Percentiles rank a stretch among this genome's conserved stretches.
Evolutionary conservation across 2,113 vertebrate species (phyloP).

Genomic region (Chaenogobius annularis): DNA sequence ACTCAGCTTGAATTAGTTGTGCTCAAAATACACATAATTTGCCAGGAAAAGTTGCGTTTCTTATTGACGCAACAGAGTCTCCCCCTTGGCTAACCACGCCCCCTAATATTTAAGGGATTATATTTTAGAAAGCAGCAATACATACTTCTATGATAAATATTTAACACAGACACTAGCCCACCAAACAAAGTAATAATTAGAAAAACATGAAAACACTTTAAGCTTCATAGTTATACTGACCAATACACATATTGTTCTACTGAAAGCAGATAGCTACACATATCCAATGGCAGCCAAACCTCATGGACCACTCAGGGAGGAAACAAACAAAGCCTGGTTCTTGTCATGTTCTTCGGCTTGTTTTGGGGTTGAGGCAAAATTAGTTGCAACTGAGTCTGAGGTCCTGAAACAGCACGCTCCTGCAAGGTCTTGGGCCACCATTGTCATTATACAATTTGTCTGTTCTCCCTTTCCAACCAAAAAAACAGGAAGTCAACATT

Average conservation of each 20-base stretch:
- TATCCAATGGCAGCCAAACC: slow-evolving; percentile 58
- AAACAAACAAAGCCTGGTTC: slow-evolving; percentile 65
- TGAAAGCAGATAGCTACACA: slow-evolving; percentile 52
- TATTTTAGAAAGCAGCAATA: too few species aligned
- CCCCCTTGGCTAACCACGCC: too few species aligned
- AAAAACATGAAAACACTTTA: not conserved
- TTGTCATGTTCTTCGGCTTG: slow-evolving; percentile 70
- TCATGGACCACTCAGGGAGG: slow-evolving; percentile 51
- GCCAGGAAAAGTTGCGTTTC: too few species aligned
- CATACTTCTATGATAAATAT: too few species aligned
- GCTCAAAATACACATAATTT: too few species aligned
- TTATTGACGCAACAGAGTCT: too few species aligned
- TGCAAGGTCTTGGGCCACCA: slow-evolving; percentile 58
- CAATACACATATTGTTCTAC: slow-evolving; percentile 17
- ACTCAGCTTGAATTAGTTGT: too few species aligned
- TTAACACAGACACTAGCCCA: too few species aligned
- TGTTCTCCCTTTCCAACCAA: slow-evolving; percentile 55
- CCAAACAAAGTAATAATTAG: too few species aligned
- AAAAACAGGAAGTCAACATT: slow-evolving; percentile 74
- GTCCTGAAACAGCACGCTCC: slow-evolving; percentile 58
- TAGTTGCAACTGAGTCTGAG: slow-evolving; percentile 69
- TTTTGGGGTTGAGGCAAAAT: slow-evolving; percentile 70
- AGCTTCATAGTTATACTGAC: not conserved
- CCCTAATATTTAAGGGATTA: too few species aligned
- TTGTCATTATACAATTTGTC: slow-evolving; percentile 76